A percentile compares a stretch with the other conserved stretches of the same genome.
Conservation (phyloP, 2,113 vertebrate genomes). For the Glaucomys volans region DNA sequence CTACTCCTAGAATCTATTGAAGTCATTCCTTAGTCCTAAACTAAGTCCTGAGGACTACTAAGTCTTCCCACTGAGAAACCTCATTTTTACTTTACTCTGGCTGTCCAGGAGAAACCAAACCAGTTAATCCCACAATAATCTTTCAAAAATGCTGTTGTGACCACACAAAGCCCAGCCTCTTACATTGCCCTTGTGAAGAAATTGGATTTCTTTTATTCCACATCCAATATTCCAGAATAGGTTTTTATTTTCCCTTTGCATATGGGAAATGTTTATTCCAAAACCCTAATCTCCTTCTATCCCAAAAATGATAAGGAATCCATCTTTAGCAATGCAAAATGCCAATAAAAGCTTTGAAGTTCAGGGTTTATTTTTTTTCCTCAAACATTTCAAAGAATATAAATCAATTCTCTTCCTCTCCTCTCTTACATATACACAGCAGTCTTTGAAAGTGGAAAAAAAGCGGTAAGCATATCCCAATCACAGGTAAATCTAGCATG, state of each 20-base stretch:
- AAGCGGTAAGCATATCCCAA: background rate
- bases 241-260: background rate
- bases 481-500: background rate
- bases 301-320: background rate
- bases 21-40: background rate
- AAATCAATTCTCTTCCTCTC: background rate
- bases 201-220: constrained; percentile 22
- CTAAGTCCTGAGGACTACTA: background rate
- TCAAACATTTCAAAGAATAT: background rate
- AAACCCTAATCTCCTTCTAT: constrained; percentile 3
- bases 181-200: background rate
- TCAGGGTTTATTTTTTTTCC: background rate
- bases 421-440: background rate
- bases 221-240: background rate
- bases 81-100: background rate
- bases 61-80: background rate
- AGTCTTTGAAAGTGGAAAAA: background rate
- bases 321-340: background rate
- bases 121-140: background rate
- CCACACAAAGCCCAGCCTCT: background rate
- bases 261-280: constrained; percentile 30
- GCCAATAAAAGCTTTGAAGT: background rate
- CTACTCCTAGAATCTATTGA: background rate
- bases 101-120: background rate
- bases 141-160: background rate